These are phyloP conservation scores for Lypha dubia DNA, from an alignment of 2,888 invertebrate species.

Conservation along the genomic window DNA sequence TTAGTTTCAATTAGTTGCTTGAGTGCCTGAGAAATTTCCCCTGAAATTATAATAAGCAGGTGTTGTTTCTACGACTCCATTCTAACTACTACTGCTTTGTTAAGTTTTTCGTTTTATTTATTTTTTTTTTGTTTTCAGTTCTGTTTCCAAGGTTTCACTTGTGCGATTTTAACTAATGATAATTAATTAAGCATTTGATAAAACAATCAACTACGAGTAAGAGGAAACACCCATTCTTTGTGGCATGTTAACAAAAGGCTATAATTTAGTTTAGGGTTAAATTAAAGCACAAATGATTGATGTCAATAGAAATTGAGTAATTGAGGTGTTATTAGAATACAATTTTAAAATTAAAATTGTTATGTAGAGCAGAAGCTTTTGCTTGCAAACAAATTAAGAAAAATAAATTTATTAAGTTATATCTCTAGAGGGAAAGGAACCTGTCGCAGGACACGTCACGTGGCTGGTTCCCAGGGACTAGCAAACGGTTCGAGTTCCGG, in stretches of 20 bases:
- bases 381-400: not conserved
- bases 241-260: slow-evolving; percentile 32
- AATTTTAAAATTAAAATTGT: not conserved
- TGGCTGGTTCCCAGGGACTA: too few relatives aligned
- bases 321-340: not conserved
- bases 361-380: not conserved
- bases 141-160: slow-evolving; percentile 25
- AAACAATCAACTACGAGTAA: slow-evolving; percentile 41
- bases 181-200: slow-evolving; percentile 61
- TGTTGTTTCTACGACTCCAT: slow-evolving; percentile 33
- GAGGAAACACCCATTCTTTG: slow-evolving; percentile 17
- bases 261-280: slow-evolving; percentile 26
- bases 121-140: slow-evolving; percentile 20
- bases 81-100: slow-evolving; percentile 9
- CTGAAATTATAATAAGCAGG: slow-evolving; percentile 60
- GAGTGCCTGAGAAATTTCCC: slow-evolving; percentile 60
- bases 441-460: too few relatives aligned
- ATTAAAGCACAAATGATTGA: slow-evolving; percentile 25
- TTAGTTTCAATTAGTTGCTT: slow-evolving; percentile 69
- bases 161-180: slow-evolving; percentile 37
- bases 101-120: not conserved
- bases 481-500: too few relatives aligned
- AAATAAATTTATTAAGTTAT: too few relatives aligned
- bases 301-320: slow-evolving; percentile 4
- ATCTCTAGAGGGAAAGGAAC: too few relatives aligned